Percentiles rank a stretch among this genome's conserved stretches.
Conservation (phyloP, 92 coral and sea anemone genomes). For the Isaurus tuberculatus region DNA sequence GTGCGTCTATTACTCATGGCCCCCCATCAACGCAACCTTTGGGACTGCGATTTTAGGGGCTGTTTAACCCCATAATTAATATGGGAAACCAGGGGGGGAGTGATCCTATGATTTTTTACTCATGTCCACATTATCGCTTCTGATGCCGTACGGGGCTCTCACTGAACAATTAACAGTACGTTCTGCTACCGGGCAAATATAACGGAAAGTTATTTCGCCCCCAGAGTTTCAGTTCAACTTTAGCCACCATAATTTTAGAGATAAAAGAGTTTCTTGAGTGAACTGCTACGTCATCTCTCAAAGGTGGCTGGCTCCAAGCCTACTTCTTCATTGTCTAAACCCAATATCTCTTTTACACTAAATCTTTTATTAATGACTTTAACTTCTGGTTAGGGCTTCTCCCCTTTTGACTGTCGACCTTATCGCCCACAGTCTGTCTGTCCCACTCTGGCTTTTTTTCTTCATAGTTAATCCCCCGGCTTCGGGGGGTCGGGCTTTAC, state of each 20-base stretch:
- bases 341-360: conserved; percentile 80
- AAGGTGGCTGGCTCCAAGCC: conserved; percentile 97
- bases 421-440: conserved; percentile 85
- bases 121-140: conserved; percentile 90
- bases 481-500: conserved; percentile 75
- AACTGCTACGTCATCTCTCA: conserved; percentile 87
- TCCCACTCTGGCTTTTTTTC: conserved; percentile 66
- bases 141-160: conserved; percentile 75
- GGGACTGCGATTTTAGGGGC: conserved; percentile 80
- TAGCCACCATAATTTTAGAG: conserved; percentile 85
- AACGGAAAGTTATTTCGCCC: conserved; percentile 44
- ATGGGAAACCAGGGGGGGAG: conserved; percentile 64
- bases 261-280: conserved; percentile 71
- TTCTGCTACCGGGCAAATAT: conserved; percentile 77
- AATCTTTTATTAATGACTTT: conserved; percentile 68
- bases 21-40: conserved; percentile 73
- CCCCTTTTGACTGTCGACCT: conserved; percentile 84
- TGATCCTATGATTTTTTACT: conserved; percentile 82
- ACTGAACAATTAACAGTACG: conserved; percentile 78
- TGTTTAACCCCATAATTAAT: conserved; percentile 68
- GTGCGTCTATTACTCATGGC: conserved; percentile 75
- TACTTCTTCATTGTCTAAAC: conserved; percentile 85
- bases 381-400: conserved; percentile 90
- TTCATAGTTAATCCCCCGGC: conserved; percentile 80
- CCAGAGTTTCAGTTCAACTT: conserved; percentile 80